Conservation (phyloP, 1,140 invertebrate species). For the Caenorhabditis latens region DNA sequence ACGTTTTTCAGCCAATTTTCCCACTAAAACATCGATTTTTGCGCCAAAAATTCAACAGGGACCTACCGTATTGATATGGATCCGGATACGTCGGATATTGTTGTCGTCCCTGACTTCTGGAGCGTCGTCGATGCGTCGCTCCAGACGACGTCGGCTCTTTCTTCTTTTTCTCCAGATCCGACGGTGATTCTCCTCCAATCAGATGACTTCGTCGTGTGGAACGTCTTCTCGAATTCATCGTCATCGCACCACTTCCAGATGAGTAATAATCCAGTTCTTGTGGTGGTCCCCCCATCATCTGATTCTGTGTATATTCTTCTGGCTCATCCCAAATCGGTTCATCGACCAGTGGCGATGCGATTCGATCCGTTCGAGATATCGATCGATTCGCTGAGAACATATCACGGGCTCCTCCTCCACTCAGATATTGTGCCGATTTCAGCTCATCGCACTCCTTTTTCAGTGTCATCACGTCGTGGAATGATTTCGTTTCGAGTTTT, state of each 20-base stretch:
- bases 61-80: neutral
- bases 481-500: neutral
- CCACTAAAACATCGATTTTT: neutral
- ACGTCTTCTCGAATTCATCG: neutral
- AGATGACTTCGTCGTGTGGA: neutral
- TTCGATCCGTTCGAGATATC: neutral
- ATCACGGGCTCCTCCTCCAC: neutral
- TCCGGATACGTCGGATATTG: neutral
- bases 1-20: no score
- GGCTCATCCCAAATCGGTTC: slow-evolving; percentile 48
- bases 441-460: neutral
- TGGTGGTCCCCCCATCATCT: neutral
- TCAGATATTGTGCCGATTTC: neutral
- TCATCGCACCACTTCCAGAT: neutral
- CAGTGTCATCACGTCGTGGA: slow-evolving; percentile 2
- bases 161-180: slow-evolving; percentile 10
- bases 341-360: neutral
- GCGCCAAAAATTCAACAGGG: no score
- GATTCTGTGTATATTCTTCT: neutral
- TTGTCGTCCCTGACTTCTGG: slow-evolving; percentile 10
- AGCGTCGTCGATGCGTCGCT: neutral
- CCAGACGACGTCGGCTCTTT: neutral
- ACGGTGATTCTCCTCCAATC: slow-evolving; percentile 16
- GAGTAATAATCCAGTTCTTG: slow-evolving; percentile 7
- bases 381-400: neutral